Base-by-base conservation (phyloP, 2,888 invertebrate genomes). In the Caenorhabditis angaria region DNA sequence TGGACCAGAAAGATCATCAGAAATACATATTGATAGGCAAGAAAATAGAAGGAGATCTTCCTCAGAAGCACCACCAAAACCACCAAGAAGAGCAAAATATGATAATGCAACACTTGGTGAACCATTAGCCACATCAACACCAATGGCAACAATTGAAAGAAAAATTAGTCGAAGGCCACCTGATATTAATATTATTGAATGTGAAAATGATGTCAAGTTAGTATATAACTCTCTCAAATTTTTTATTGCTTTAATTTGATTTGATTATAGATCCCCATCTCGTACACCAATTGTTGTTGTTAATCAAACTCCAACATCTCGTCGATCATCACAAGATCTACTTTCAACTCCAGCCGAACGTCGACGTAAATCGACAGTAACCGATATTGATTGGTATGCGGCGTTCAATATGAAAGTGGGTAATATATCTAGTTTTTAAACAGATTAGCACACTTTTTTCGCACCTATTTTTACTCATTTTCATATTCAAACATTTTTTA, bases 311-410 rank as follows among this genome's bases (percentile, higher is more conserved):
- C 66, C 76, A 51, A 62, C 67, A 8, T 68, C 72, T 4, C 51
- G 68, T 55, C 60, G 77, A 41, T 60, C 70, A 50, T 71, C 70
- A 14, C 75, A 72, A 20, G 66, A 76, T 54, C 24, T 76, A 14
- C 67, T 74, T n/a, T 66, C 57, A 29, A 64, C 65, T 24, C 57
- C 70, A 25, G 57, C 58, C n/a, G 69, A 60, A 51, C 56, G 67
- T 6, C 61, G 70, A 27, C 58, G 76, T 47, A 78, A 76, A 69
- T 75, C 72, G 63, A 79, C 79, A 29, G 75, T 79, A 28, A 79
- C 76, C 27, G 79, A 79, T 63, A 79, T 79, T 47, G 79, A 79
- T 65, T 79, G 79, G 79, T 76, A 77, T 50, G 79, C 79, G 4
- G 79, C 79, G 56, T 79, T 79, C 65, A 75, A 76, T 53, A 79